These are phyloP conservation scores for Pimpla rufipes DNA, from an alignment of 2,888 invertebrate species.

Conservation along the genomic window DNA sequence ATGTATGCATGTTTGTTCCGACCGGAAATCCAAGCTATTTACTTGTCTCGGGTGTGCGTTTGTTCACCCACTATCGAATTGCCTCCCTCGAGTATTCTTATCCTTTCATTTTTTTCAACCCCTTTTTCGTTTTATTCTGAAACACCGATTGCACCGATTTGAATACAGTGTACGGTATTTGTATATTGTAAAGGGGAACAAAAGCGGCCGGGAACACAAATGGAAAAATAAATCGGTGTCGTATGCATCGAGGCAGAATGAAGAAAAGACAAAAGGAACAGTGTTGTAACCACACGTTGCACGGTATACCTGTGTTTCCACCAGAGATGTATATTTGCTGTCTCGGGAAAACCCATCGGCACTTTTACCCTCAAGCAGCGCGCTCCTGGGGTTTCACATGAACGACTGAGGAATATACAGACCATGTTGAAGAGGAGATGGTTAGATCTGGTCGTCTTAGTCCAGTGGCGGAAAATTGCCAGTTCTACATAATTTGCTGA, in stretches of 20 bases:
- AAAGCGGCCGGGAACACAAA: neutral
- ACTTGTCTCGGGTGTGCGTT: constrained; percentile 51
- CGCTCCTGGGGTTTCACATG: neutral
- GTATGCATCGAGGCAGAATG: constrained; percentile 8
- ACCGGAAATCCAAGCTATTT: constrained; percentile 70
- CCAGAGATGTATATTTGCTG: neutral
- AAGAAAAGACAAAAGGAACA: constrained; percentile 22
- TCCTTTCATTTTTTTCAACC: constrained; percentile 5
- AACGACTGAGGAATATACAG: too few relatives aligned
- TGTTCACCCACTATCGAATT: constrained; percentile 37
- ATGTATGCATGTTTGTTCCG: constrained; percentile 32
- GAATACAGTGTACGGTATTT: constrained; percentile 16
- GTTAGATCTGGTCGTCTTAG: too few relatives aligned
- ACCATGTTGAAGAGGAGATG: too few relatives aligned
- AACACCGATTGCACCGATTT: constrained; percentile 40
- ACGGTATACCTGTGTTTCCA: neutral
- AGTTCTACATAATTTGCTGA: too few relatives aligned
- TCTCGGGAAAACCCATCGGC: neutral
- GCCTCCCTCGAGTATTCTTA: constrained; percentile 34
- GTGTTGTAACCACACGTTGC: constrained; percentile 16
- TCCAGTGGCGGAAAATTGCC: too few relatives aligned
- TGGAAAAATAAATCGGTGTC: constrained; percentile 18
- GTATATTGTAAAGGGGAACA: neutral
- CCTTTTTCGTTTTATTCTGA: constrained; percentile 28
- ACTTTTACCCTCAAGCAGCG: neutral